These are phyloP conservation scores for Maniola jurtina DNA, from an alignment of 1,140 invertebrate species.

Conservation along the genomic window DNA sequence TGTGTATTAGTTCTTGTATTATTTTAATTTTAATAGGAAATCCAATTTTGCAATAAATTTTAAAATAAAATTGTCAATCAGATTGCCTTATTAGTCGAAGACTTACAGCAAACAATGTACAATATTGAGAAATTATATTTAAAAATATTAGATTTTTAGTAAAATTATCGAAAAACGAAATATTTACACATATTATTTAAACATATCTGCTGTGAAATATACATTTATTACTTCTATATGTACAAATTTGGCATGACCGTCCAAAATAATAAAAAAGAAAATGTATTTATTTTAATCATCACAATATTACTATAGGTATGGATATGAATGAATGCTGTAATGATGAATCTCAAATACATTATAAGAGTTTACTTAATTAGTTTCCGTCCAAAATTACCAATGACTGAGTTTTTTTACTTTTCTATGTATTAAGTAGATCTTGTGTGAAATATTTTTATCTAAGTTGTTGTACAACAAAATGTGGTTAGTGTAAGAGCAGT, in stretches of 20 bases:
- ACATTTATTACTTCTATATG: constrained; percentile 26
- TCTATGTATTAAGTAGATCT: constrained; percentile 45
- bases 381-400: constrained; percentile 76
- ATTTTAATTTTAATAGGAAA: constrained; percentile 1
- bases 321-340: constrained; percentile 22
- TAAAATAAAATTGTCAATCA: constrained; percentile 36
- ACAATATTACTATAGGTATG: neutral
- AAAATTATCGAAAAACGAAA: constrained; percentile 10
- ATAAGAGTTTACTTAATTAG: constrained; percentile 69
- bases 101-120: constrained; percentile 22
- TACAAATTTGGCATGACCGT: constrained; percentile 50
- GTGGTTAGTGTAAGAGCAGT: constrained; percentile 45
- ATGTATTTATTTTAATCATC: neutral
- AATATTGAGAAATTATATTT: constrained; percentile 25
- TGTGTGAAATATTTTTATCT: constrained; percentile 51
- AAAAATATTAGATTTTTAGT: constrained; percentile 26
- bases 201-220: constrained; percentile 24
- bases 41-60: constrained; percentile 19
- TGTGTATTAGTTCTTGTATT: constrained; percentile 30
- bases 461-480: constrained; percentile 51
- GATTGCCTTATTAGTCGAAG: constrained; percentile 52
- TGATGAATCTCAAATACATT: constrained; percentile 54
- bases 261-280: constrained; percentile 35
- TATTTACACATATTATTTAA: constrained; percentile 18
- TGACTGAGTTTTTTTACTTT: constrained; percentile 67